Evolutionary conservation across 92 coral and sea anemone genomes (phyloP).

Genomic region (Palythoa grandis): DNA sequence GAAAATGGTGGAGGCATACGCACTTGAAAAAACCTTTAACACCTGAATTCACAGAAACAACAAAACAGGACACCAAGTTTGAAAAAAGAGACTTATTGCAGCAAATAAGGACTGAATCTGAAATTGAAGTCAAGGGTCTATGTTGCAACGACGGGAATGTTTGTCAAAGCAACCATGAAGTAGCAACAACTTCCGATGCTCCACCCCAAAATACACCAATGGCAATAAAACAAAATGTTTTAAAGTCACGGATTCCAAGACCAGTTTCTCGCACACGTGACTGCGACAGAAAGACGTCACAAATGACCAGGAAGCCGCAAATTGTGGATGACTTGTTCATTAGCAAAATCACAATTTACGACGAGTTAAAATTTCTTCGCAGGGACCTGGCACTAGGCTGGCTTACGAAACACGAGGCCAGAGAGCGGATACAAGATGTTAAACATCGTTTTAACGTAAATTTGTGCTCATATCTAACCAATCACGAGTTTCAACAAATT

Average conservation of each 20-base stretch:
- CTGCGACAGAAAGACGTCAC: background rate
- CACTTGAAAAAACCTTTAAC: background rate
- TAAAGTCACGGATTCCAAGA: background rate
- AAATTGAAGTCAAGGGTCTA: background rate
- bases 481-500: slow-evolving; percentile 23
- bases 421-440: slow-evolving; percentile 17
- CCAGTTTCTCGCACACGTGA: background rate
- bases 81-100: background rate
- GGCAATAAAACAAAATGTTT: background rate
- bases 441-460: slow-evolving; percentile 26
- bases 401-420: slow-evolving; percentile 16
- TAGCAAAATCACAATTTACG: slow-evolving; percentile 32
- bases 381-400: slow-evolving; percentile 40
- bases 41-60: background rate
- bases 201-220: background rate
- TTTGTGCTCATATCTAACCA: slow-evolving; percentile 22
- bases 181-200: background rate
- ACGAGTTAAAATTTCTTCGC: slow-evolving; percentile 37
- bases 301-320: slow-evolving; percentile 1
- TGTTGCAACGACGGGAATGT: background rate
- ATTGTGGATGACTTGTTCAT: slow-evolving; percentile 38
- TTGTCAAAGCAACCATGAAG: background rate
- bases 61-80: background rate
- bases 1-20: slow-evolving; percentile 22
- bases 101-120: background rate